These are phyloP conservation scores for Copsychus sechellarum DNA, from an alignment of 2,113 vertebrate genomes.

Conservation along the genomic window DNA sequence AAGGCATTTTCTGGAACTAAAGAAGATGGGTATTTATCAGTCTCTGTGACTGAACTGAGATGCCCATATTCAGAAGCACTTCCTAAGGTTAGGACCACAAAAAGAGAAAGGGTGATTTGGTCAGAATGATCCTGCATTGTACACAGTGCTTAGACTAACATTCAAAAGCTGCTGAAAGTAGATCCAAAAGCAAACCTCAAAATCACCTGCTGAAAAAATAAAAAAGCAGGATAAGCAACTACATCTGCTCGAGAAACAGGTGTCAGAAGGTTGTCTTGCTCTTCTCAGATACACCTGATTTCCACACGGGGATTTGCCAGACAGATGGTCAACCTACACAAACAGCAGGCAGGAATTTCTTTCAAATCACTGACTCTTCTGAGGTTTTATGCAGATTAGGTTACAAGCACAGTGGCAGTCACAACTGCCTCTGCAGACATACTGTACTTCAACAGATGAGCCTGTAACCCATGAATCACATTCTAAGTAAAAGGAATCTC, in stretches of 20 bases:
- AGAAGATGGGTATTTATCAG: background rate
- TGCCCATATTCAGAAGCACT: background rate
- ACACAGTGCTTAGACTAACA: background rate
- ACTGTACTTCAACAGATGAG: conserved; percentile 8
- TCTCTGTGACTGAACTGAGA: background rate
- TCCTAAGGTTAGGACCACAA: background rate
- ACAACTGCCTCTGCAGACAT: background rate
- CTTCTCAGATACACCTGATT: background rate
- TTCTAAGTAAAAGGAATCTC: background rate
- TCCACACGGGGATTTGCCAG: background rate
- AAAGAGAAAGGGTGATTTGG: background rate
- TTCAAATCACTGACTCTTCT: background rate
- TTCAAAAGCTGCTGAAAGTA: background rate
- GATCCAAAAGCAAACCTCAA: background rate
- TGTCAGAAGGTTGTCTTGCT: conserved; percentile 1
- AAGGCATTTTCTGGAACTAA: background rate
- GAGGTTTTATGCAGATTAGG: background rate
- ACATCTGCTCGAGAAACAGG: background rate
- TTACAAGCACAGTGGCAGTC: background rate
- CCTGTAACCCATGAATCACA: background rate
- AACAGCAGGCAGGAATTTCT: conserved; percentile 40
- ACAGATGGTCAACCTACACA: conserved; percentile 30
- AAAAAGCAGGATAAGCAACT: background rate
- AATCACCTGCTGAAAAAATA: background rate
- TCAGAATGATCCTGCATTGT: background rate